phyloP scores from a whole-genome alignment of 2,113 vertebrate genomes.

The Brachypteracias leptosomus region DNA sequence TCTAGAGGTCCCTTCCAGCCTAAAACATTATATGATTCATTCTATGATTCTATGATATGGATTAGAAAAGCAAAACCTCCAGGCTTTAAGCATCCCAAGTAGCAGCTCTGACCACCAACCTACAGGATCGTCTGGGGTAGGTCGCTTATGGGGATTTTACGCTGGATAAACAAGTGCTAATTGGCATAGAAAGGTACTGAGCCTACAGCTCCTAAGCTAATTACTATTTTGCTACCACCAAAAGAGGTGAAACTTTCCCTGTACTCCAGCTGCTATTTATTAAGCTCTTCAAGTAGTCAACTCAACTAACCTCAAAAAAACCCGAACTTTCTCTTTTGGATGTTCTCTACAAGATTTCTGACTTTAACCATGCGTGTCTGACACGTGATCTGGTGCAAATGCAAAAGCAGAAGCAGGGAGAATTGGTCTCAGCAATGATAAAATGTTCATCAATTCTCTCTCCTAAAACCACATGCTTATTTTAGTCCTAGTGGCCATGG shows the following conservation, averaged over 20 bases:
- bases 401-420: neutral
- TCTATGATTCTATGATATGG: no score
- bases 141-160: neutral
- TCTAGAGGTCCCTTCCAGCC: no score
- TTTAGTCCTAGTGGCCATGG: neutral
- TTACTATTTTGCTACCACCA: neutral
- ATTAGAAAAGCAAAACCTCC: neutral
- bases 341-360: neutral
- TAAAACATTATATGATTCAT: no score
- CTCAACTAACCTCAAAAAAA: neutral
- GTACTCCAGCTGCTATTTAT: neutral
- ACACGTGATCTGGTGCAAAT: neutral
- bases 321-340: neutral
- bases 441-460: neutral
- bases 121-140: neutral
- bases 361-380: neutral
- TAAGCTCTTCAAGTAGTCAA: neutral
- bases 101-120: neutral
- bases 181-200: neutral
- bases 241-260: neutral
- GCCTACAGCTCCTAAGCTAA: neutral
- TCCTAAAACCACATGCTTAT: neutral
- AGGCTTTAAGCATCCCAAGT: neutral
- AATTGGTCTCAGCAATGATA: neutral
- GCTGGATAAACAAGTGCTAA: neutral